Evolutionary conservation across 2,797 vertebrate genomes (phyloP).

Genomic region (Semotilus atromaculatus): DNA sequence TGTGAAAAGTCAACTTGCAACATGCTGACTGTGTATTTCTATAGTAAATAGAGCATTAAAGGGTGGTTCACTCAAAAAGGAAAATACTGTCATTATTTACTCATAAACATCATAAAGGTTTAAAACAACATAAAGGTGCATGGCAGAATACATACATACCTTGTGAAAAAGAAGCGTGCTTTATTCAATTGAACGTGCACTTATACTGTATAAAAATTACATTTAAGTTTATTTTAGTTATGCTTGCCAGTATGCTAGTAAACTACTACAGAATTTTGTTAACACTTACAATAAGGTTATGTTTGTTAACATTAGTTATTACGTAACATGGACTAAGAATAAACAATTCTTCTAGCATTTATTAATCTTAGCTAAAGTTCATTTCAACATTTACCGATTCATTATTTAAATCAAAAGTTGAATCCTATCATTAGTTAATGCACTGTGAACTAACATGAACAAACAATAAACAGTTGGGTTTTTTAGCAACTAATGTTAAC

Average conservation of each 20-base stretch:
- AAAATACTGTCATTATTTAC: background rate
- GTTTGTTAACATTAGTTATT: too few relatives aligned
- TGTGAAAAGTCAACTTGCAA: conserved; percentile 9
- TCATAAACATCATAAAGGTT: background rate
- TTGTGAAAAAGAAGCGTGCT: background rate
- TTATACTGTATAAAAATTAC: background rate
- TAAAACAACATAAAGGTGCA: background rate
- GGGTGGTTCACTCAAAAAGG: background rate
- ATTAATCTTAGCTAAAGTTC: too few relatives aligned
- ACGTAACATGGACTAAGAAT: too few relatives aligned
- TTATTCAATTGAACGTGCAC: background rate
- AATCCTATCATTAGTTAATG: too few relatives aligned
- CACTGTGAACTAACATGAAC: too few relatives aligned
- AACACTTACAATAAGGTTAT: too few relatives aligned
- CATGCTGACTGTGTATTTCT: background rate
- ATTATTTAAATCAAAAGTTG: too few relatives aligned
- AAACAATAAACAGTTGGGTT: too few relatives aligned
- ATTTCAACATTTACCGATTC: too few relatives aligned
- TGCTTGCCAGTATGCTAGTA: background rate
- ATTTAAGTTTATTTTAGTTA: background rate
- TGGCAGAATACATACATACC: background rate
- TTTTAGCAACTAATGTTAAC: too few relatives aligned
- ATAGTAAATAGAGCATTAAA: background rate
- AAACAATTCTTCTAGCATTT: too few relatives aligned
- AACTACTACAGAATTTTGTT: background rate